Conservation (phyloP, 2,113 vertebrate genomes). For the Nerophis lumbriciformis region DNA sequence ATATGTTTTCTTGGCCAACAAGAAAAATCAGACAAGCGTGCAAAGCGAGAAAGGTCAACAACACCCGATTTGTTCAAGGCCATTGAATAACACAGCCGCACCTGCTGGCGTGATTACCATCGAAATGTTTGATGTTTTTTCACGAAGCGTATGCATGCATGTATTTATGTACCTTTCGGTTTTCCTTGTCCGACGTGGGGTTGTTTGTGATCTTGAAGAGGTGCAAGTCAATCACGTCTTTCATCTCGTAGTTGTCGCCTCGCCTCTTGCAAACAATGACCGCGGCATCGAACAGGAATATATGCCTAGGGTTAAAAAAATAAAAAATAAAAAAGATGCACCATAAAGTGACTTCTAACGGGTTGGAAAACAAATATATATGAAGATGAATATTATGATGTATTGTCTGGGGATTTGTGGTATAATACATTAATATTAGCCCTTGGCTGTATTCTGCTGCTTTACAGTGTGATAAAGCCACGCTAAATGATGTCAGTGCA, state of each 20-base stretch:
- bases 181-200: slow-evolving; percentile 93
- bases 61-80: no score
- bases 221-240: slow-evolving; percentile 94
- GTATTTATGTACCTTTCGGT: slow-evolving; percentile 81
- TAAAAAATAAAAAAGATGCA: background rate
- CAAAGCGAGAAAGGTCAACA: no score
- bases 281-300: slow-evolving; percentile 92
- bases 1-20: no score
- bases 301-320: slow-evolving; percentile 75
- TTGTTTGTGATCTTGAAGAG: slow-evolving; percentile 95
- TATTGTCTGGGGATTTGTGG: background rate
- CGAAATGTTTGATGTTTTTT: background rate
- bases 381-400: background rate
- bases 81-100: no score
- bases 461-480: background rate
- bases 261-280: slow-evolving; percentile 93
- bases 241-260: slow-evolving; percentile 97
- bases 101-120: background rate
- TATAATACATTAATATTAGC: background rate
- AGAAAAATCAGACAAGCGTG: no score
- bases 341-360: no score
- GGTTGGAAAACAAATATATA: background rate
- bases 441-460: background rate
- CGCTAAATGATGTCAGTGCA: no score
- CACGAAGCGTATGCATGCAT: background rate